Conservation (phyloP, 64 coral and sea anemone genomes). For the Porites lutea region DNA sequence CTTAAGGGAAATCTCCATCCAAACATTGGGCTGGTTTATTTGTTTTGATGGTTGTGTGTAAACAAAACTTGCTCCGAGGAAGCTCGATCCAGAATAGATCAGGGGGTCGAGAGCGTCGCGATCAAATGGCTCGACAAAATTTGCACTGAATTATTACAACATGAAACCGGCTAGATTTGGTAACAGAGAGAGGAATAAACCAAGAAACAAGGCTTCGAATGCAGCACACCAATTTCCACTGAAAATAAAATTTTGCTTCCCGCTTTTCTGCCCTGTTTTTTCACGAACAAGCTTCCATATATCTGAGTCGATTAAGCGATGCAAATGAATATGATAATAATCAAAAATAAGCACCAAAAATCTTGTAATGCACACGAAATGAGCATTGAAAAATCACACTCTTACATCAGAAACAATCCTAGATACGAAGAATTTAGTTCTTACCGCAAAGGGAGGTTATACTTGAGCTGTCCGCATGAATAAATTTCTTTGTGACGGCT, state of each 20-base stretch:
- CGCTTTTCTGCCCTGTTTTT: background rate
- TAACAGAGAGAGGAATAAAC: background rate
- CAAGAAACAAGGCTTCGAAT: background rate
- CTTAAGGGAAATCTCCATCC: background rate
- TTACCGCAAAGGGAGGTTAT: slow-evolving; percentile 99
- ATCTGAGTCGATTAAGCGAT: background rate
- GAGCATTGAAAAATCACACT: background rate
- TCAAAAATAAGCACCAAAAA: slow-evolving; percentile 8
- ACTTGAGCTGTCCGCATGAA: slow-evolving; percentile 97
- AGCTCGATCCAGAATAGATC: no score
- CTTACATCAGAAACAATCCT: background rate
- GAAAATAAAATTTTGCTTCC: background rate
- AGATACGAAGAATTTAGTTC: slow-evolving; percentile 15
- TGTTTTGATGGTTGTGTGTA: slow-evolving; percentile 7
- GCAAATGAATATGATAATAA: slow-evolving; percentile 20
- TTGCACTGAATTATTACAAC: background rate
- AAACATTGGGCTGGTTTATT: background rate
- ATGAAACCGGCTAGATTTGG: background rate
- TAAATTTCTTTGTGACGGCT: slow-evolving; percentile 97
- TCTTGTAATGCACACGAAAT: background rate
- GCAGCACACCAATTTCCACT: background rate
- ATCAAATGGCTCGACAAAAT: background rate
- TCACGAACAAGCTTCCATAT: background rate
- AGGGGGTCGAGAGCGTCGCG: background rate
- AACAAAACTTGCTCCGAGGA: background rate